These are phyloP conservation scores for Drosophila bifasciata DNA, from an alignment of 1,140 invertebrate genomes.

Conservation along the genomic window DNA sequence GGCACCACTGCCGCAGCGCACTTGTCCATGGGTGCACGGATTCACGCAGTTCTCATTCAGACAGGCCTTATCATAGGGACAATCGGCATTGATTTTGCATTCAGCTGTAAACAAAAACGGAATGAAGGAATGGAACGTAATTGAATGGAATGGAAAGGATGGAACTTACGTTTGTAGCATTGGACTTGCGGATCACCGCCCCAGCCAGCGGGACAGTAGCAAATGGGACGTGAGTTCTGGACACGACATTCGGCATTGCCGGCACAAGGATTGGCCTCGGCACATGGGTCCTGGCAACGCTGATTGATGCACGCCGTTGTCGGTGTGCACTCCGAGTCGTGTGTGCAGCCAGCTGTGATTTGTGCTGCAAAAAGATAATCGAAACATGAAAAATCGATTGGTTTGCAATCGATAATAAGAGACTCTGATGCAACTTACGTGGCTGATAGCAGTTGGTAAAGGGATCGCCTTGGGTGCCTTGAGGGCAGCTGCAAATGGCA, in stretches of 20 bases:
- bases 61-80: slow-evolving; percentile 94
- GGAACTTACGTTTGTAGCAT: slow-evolving; percentile 95
- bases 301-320: slow-evolving; percentile 91
- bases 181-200: slow-evolving; percentile 93
- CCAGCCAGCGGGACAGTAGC: slow-evolving; percentile 92
- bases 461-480: slow-evolving; percentile 91
- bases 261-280: slow-evolving; percentile 90
- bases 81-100: slow-evolving; percentile 92
- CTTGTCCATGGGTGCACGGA: slow-evolving; percentile 88
- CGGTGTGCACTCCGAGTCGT: slow-evolving; percentile 89
- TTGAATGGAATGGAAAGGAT: too few relatives aligned
- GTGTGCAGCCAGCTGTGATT: slow-evolving; percentile 87
- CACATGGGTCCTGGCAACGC: slow-evolving; percentile 92
- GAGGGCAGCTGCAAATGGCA: slow-evolving; percentile 90
- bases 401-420: background rate
- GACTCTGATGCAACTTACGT: slow-evolving; percentile 51
- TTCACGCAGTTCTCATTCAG: slow-evolving; percentile 91
- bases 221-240: slow-evolving; percentile 90
- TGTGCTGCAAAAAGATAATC: slow-evolving; percentile 39
- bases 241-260: slow-evolving; percentile 91
- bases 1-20: slow-evolving; percentile 91
- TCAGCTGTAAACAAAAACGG: slow-evolving; percentile 88
- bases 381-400: background rate
- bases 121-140: too few relatives aligned
- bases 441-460: slow-evolving; percentile 90